phyloP scores from a whole-genome alignment of 2,888 invertebrate species.

The Folsomia candida region DNA sequence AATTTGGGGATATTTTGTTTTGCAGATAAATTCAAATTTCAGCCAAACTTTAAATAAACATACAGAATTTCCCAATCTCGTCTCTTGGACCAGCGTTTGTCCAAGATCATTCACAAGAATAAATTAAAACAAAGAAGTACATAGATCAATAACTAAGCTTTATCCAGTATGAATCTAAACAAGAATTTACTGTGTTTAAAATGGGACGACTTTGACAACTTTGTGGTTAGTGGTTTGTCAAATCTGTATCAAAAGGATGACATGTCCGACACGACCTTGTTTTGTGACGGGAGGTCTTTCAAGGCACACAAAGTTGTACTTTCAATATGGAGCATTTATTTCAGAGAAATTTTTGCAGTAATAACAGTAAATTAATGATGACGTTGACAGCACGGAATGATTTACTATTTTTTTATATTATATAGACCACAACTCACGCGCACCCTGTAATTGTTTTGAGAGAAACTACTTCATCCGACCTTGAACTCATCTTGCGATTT shows the following conservation, averaged over 20 bases:
- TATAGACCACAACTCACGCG: slow-evolving; percentile 28
- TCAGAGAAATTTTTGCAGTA: slow-evolving; percentile 41
- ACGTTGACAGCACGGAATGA: not conserved
- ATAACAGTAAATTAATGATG: not conserved
- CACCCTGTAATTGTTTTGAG: slow-evolving; percentile 35
- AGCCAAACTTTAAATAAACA: too few relatives aligned
- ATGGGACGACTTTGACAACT: slow-evolving; percentile 42
- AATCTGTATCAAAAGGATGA: slow-evolving; percentile 39
- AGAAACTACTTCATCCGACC: slow-evolving; percentile 34
- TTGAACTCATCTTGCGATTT: slow-evolving; percentile 39
- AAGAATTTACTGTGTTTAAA: slow-evolving; percentile 35
- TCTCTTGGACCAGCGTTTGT: too few relatives aligned
- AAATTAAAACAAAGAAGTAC: too few relatives aligned
- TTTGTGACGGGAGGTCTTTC: slow-evolving; percentile 42
- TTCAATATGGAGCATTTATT: slow-evolving; percentile 38
- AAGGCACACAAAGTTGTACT: slow-evolving; percentile 38
- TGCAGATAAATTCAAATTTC: too few relatives aligned
- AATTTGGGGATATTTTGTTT: too few relatives aligned
- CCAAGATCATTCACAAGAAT: too few relatives aligned
- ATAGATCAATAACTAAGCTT: too few relatives aligned
- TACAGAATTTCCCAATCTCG: too few relatives aligned
- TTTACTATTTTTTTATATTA: not conserved
- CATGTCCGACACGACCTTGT: slow-evolving; percentile 38
- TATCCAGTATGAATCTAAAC: slow-evolving; percentile 15
- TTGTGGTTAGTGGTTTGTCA: slow-evolving; percentile 32